Evolutionary conservation across 2,113 vertebrate genomes (phyloP), one percentile per base, ranked within the genome.

Genomic region (Rafetus swinhoei): DNA sequence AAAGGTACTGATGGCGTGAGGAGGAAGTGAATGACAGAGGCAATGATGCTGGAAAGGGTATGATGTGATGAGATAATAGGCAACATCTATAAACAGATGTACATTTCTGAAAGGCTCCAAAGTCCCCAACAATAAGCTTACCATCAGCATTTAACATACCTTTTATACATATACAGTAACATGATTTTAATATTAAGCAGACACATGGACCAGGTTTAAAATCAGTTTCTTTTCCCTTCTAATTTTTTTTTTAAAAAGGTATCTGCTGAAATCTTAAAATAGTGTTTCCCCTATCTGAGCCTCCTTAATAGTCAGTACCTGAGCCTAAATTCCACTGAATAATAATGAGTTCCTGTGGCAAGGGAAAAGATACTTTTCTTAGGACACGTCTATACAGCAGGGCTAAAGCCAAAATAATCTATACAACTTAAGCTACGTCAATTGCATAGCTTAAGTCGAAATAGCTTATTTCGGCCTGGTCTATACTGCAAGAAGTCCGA

Each of bases 301-400:
- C n/a, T 91, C 45, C 57, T 93, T 32, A 45, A 76, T 85, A 90
- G 81, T n/a, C 32, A 93, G 81, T 84, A 89, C 82, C 21, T 60
- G 29, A 93, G 56, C 91, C 72, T 2, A 39, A 81, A 87, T 93
- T 96, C 84, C 25, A 95, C 11, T 45, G 74, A 94, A 79, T 54
- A 18, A 95, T 92, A 88, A 19, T 81, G 81, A 93, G 95, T 93
- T 95, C 93, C 83, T 82, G 84, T 77, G 29, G 3, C 18, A 24
- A 9, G 7, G 50, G 35, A 55, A 84, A n/a, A 91, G 60, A 0
- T 0, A 6, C 12, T 59, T 50, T 93, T 85, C 94, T 81, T 45
- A 45, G 45, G 45, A 45, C 45, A 45, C 45, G 45, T 45, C 45
- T 45, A 45, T 45, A 45, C 39, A 45, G 45, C 45, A 45, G 45